A percentile compares a stretch with the other conserved stretches of the same genome.
These are phyloP conservation scores for Holacanthella duospinosa DNA, from an alignment of 2,888 invertebrate species.

Conservation along the genomic window DNA sequence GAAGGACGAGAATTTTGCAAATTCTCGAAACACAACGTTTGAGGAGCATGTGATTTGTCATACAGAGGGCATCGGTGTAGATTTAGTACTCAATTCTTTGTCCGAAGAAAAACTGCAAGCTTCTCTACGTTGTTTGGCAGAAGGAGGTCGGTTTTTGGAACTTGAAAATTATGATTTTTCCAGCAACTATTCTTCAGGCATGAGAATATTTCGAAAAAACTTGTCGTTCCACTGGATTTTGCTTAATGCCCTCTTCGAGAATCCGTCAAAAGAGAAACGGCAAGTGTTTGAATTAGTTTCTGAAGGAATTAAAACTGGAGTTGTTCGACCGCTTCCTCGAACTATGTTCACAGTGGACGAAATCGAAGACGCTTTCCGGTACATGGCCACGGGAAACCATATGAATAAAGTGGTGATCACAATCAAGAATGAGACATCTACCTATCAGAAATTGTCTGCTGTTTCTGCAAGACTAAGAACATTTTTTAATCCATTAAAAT, in stretches of 20 bases:
- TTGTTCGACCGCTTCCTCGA: conserved; percentile 74
- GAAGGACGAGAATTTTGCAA: too few relatives aligned
- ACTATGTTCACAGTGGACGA: conserved; percentile 75
- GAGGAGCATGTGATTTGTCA: conserved; percentile 71
- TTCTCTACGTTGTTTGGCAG: conserved; percentile 47
- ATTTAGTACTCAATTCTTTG: conserved; percentile 80
- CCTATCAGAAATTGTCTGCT: conserved; percentile 39
- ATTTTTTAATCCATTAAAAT: conserved; percentile 47
- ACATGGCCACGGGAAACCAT: conserved; percentile 92
- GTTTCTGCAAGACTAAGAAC: conserved; percentile 46
- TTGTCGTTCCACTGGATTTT: conserved; percentile 97
- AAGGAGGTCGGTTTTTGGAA: conserved; percentile 84
- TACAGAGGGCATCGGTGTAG: conserved; percentile 79
- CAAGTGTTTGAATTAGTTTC: conserved; percentile 64
- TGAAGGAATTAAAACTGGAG: conserved; percentile 75
- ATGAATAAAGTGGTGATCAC: conserved; percentile 77
- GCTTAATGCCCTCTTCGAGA: conserved; percentile 74
- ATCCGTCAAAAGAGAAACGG: conserved; percentile 48
- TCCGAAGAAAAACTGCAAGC: conserved; percentile 50
- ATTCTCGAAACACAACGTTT: conserved; percentile 49
- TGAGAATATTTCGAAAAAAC: conserved; percentile 90
- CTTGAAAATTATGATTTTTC: conserved; percentile 95
- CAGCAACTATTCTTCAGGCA: conserved; percentile 74
- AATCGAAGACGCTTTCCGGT: conserved; percentile 77
- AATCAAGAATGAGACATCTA: conserved; percentile 40